Evolutionary conservation across 2,797 vertebrate species (phyloP), one percentile per base, ranked within the genome.

Genomic region (Okamejei kenojei): DNA sequence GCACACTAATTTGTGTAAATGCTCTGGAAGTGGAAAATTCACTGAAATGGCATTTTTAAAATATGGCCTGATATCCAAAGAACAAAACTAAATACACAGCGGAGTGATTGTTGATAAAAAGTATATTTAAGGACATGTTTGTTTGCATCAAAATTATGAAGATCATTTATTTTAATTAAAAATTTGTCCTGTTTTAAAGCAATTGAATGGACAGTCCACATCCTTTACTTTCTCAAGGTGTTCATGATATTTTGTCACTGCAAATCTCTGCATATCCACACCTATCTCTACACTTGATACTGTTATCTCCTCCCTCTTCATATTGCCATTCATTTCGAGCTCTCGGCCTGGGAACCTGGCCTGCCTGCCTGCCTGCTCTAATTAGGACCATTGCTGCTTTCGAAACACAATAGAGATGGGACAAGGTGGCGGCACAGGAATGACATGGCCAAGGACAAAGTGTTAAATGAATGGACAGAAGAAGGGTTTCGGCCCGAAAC

Each of bases 211-310:
- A 17, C 58, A 26, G 61, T 11, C 11, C n/a, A 19, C 65, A 13
- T 63, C 29, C 58, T 61, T 58, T 13, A 63, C 6, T 15, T 61
- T 63, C 26, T 84, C 81, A 63, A 84, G 26, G 23, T n/a, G 7
- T 61, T 63, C 58, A n/a, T 86, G 82, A 29, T 86, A 86, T 32
- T 32, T 63, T 86, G 13, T 61, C 29, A 17, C n/a, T 86, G 80
- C 61, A 63, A 45, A 61, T 63, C 82, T n/a, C 82, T 63, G 54
- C 26, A 86, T 29, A 86, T 86, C n/a, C 82, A 86, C 82, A 86
- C 58, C 82, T n/a, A 61, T 86, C 4, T 86, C 15, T 61, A n/a
- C 26, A 63, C 26, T 61, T 63, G 82, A 11, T 58, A 82, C 45
- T 82, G 13, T 29, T 86, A 63, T 32, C 58, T 58, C 58, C 19